Percentiles rank a stretch among this genome's conserved stretches.
These are phyloP conservation scores for Drosophila guanche DNA, from an alignment of 1,140 invertebrate species.

Conservation along the genomic window DNA sequence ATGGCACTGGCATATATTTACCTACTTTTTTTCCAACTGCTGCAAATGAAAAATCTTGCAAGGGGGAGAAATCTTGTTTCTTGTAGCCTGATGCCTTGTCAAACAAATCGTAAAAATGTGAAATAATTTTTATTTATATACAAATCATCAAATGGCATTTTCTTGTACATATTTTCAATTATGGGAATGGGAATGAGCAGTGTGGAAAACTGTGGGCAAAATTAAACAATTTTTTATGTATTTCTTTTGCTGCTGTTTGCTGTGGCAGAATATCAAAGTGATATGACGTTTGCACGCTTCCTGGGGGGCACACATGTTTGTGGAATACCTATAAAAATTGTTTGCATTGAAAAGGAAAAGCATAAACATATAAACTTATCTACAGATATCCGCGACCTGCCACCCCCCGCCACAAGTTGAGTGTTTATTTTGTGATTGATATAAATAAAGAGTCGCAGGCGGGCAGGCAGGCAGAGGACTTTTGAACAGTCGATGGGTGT, in stretches of 20 bases:
- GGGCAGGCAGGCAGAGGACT: background rate
- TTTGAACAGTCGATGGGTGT: slow-evolving; percentile 36
- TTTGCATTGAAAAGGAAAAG: slow-evolving; percentile 64
- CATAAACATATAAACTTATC: slow-evolving; percentile 60
- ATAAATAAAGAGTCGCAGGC: slow-evolving; percentile 47
- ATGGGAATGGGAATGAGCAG: slow-evolving; percentile 19
- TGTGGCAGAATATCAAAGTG: slow-evolving; percentile 41
- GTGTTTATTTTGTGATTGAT: slow-evolving; percentile 80
- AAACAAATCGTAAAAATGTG: slow-evolving; percentile 75
- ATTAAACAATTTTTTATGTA: slow-evolving; percentile 63
- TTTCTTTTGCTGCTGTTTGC: slow-evolving; percentile 14
- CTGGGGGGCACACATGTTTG: slow-evolving; percentile 14
- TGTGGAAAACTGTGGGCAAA: slow-evolving; percentile 31
- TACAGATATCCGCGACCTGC: slow-evolving; percentile 1
- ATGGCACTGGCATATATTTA: slow-evolving; percentile 60
- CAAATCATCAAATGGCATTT: slow-evolving; percentile 59
- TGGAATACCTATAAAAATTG: slow-evolving; percentile 62
- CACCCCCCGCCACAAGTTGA: slow-evolving; percentile 34
- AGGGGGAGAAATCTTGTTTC: slow-evolving; percentile 4
- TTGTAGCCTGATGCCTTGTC: slow-evolving; percentile 40
- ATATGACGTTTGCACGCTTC: slow-evolving; percentile 24
- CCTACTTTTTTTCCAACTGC: slow-evolving; percentile 29
- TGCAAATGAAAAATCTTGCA: slow-evolving; percentile 55
- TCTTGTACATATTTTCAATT: slow-evolving; percentile 72
- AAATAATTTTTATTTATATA: slow-evolving; percentile 46